A percentile compares a stretch with the other conserved stretches of the same genome.
phyloP scores from a whole-genome alignment of 2,113 vertebrate species.

The Calypte anna region DNA sequence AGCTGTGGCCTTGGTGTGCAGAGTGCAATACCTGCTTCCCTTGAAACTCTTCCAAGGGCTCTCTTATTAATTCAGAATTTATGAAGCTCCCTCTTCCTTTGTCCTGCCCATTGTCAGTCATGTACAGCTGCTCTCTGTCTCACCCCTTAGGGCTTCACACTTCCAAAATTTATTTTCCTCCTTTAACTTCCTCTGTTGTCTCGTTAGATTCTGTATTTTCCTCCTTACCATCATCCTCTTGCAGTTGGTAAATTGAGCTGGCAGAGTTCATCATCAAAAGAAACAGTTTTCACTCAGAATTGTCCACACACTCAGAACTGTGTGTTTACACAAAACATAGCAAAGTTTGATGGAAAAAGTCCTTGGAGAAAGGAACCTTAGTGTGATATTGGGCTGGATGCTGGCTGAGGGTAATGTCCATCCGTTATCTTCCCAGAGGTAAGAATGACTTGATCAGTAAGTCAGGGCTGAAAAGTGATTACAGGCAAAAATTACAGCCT shows the following conservation, averaged over 20 bases:
- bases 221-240: not conserved
- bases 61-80: not conserved
- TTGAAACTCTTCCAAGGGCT: not conserved
- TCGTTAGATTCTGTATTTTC: not conserved
- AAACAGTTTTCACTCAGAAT: not conserved
- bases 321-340: not conserved
- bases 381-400: not conserved
- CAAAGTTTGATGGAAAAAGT: not conserved
- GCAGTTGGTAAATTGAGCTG: not conserved
- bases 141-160: not conserved
- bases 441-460: not conserved
- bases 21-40: not conserved
- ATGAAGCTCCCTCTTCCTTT: not conserved
- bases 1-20: not conserved
- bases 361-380: not conserved
- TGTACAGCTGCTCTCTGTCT: not conserved
- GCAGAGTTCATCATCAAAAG: not conserved
- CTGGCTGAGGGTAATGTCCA: not conserved
- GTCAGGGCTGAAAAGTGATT: not conserved
- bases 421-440: fast-evolving
- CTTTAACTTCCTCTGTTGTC: not conserved
- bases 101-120: not conserved
- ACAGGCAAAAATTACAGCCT: not conserved
- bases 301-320: not conserved
- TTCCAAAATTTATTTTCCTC: not conserved